Evolutionary conservation across 2,888 invertebrate genomes (phyloP).

Genomic region (Epinotia nisella): DNA sequence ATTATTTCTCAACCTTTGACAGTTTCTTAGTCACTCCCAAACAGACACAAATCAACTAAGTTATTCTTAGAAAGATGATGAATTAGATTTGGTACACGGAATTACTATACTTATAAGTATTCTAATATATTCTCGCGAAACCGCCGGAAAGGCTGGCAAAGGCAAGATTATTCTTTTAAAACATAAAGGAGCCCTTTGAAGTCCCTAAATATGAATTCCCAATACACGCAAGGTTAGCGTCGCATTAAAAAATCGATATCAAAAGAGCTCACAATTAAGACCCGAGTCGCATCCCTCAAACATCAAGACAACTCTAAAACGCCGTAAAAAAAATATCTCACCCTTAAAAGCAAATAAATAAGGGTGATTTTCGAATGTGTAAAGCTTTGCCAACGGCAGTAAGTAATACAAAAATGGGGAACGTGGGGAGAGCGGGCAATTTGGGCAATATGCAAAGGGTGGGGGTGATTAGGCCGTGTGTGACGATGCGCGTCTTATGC

Average conservation of each 20-base stretch:
- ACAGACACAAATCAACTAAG: neutral
- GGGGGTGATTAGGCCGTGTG: constrained; percentile 82
- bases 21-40: neutral
- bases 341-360: constrained; percentile 50
- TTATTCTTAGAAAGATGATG: neutral
- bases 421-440: constrained; percentile 74
- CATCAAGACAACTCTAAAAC: constrained; percentile 57
- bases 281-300: constrained; percentile 77
- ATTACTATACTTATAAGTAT: neutral
- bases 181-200: constrained; percentile 11
- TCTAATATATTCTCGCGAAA: neutral
- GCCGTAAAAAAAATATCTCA: constrained; percentile 37
- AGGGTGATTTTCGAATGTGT: constrained; percentile 54
- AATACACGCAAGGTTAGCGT: constrained; percentile 38
- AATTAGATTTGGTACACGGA: neutral
- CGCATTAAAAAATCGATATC: constrained; percentile 65
- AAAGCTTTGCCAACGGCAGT: constrained; percentile 48
- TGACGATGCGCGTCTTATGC: constrained; percentile 84
- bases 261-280: constrained; percentile 80
- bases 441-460: constrained; percentile 83
- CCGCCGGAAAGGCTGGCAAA: constrained; percentile 1
- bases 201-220: constrained; percentile 37
- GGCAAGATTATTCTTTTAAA: constrained; percentile 17
- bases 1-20: neutral
- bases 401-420: constrained; percentile 49